A percentile compares a stretch with the other conserved stretches of the same genome.
Conservation (phyloP, 2,113 vertebrate genomes). For the Pituophis catenifer region DNA sequence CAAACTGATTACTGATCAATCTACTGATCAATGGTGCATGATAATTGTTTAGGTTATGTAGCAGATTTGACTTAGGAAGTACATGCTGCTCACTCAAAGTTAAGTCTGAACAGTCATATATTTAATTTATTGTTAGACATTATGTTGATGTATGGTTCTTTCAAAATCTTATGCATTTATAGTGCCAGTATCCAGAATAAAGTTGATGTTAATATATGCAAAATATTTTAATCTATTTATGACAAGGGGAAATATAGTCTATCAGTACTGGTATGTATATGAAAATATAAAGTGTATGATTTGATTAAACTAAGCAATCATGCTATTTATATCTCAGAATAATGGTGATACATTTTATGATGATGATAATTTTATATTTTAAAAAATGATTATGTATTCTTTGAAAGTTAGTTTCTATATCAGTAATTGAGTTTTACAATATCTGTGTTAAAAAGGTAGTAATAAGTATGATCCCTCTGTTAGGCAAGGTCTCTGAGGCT, state of each 20-base stretch:
- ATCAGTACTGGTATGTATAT: background rate
- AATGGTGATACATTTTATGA: background rate
- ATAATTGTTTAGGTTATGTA: background rate
- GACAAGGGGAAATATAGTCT: background rate
- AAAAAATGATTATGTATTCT: conserved; percentile 18
- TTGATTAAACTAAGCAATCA: background rate
- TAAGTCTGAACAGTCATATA: background rate
- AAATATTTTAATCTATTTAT: background rate
- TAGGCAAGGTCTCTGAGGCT: conserved; percentile 37
- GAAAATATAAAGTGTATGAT: background rate
- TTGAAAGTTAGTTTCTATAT: conserved; percentile 26
- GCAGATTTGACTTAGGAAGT: background rate
- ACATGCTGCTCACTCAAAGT: background rate
- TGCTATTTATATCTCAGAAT: background rate
- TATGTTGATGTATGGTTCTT: background rate
- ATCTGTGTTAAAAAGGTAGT: conserved; percentile 48
- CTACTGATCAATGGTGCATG: background rate
- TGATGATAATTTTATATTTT: background rate
- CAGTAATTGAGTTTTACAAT: conserved; percentile 35
- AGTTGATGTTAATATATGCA: background rate
- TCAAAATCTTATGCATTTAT: background rate
- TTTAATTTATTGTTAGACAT: background rate
- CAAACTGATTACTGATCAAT: background rate
- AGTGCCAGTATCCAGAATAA: background rate
- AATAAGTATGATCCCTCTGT: conserved; percentile 28